phyloP scores from a whole-genome alignment of 2,113 vertebrate species.

The Cinclus mexicanus region DNA sequence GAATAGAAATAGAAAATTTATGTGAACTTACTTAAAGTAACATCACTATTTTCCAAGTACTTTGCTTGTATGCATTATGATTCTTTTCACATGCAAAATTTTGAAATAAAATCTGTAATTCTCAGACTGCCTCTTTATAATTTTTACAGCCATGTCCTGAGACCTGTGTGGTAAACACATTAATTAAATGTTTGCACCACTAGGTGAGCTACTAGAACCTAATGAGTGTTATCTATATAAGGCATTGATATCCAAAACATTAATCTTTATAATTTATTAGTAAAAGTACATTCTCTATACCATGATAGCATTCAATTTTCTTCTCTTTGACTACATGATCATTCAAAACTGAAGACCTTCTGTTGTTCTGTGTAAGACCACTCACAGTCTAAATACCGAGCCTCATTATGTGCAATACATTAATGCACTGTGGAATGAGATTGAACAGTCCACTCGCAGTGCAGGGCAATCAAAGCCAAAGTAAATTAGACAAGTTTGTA shows the following conservation, averaged over 20 bases:
- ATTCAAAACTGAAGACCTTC: not conserved
- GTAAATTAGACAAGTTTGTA: constrained; percentile 15
- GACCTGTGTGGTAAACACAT: not conserved
- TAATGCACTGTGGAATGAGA: not conserved
- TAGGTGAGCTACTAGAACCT: not conserved
- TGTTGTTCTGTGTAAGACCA: not conserved
- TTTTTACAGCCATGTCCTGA: not conserved
- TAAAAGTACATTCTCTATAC: not conserved
- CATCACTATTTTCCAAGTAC: not conserved
- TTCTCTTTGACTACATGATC: not conserved
- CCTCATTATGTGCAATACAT: not conserved
- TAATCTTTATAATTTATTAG: not conserved
- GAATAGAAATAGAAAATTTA: not conserved
- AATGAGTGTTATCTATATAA: not conserved
- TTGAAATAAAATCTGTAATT: not conserved
- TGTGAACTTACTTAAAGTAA: not conserved
- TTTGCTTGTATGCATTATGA: not conserved
- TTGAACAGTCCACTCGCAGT: not conserved
- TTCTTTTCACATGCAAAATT: not conserved
- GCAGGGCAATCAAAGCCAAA: not conserved
- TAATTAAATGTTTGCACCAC: not conserved
- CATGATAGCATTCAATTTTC: not conserved
- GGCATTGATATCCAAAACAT: not conserved
- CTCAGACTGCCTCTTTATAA: not conserved
- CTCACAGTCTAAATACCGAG: not conserved